Conservation (phyloP, 2,888 invertebrate species). For the Anticlea derivata region DNA sequence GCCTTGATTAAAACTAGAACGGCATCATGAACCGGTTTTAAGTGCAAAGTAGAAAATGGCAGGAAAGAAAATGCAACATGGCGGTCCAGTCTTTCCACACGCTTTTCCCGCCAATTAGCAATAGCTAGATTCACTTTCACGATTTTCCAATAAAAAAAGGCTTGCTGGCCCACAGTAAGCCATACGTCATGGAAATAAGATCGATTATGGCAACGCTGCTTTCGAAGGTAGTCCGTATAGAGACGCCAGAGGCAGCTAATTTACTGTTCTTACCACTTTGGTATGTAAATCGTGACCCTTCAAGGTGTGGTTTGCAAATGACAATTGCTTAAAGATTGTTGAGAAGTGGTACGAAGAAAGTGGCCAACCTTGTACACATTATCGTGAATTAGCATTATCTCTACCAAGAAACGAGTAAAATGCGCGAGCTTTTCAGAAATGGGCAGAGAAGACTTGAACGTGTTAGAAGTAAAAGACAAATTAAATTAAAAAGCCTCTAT, state of each 20-base stretch:
- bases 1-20: slow-evolving; percentile 11
- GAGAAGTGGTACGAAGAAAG: slow-evolving; percentile 50
- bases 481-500: too few relatives aligned
- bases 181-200: slow-evolving; percentile 17
- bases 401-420: background rate
- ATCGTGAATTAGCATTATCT: background rate
- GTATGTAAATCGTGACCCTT: slow-evolving; percentile 52
- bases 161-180: background rate
- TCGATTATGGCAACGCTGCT: slow-evolving; percentile 12
- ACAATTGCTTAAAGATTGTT: slow-evolving; percentile 44
- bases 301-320: slow-evolving; percentile 47
- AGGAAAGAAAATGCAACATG: slow-evolving; percentile 66
- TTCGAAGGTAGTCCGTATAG: slow-evolving; percentile 20
- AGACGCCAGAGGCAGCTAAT: slow-evolving; percentile 39
- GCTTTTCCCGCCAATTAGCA: slow-evolving; percentile 67
- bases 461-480: too few relatives aligned
- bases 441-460: too few relatives aligned
- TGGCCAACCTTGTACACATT: slow-evolving; percentile 24
- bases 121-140: slow-evolving; percentile 69
- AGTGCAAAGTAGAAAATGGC: slow-evolving; percentile 42
- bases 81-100: slow-evolving; percentile 49
- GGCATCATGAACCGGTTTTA: slow-evolving; percentile 17
- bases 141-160: slow-evolving; percentile 42
- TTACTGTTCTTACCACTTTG: slow-evolving; percentile 42
- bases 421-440: background rate